phyloP scores from a whole-genome alignment of 2,888 invertebrate genomes.

The Eupithecia exiguata region DNA sequence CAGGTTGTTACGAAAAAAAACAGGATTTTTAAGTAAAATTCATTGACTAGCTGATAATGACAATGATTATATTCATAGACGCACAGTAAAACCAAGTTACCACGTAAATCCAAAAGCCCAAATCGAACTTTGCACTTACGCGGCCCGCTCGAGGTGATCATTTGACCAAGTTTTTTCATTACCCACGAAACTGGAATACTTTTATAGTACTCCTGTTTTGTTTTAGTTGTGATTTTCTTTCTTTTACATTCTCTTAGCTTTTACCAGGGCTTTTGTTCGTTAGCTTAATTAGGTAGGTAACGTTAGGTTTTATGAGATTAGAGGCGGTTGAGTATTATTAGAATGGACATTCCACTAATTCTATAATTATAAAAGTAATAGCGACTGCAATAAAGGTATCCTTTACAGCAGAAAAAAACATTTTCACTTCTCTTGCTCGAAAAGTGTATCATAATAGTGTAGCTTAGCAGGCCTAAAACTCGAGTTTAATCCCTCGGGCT shows the following conservation, averaged over 20 bases:
- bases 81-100: background rate
- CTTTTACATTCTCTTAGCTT: slow-evolving; percentile 59
- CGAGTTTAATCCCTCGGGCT: too few relatives aligned
- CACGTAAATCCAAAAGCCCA: slow-evolving; percentile 8
- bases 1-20: too few relatives aligned
- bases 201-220: slow-evolving; percentile 72
- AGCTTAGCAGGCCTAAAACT: too few relatives aligned
- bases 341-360: background rate
- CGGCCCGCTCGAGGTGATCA: slow-evolving; percentile 65
- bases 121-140: slow-evolving; percentile 44
- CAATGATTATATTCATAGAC: background rate
- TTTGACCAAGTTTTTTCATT: slow-evolving; percentile 81
- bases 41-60: background rate
- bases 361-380: too few relatives aligned
- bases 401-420: too few relatives aligned
- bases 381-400: background rate
- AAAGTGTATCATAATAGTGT: too few relatives aligned
- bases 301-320: slow-evolving; percentile 41
- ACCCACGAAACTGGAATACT: slow-evolving; percentile 71
- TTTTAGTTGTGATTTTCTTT: slow-evolving; percentile 70
- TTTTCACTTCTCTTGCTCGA: too few relatives aligned
- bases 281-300: slow-evolving; percentile 48
- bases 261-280: slow-evolving; percentile 63
- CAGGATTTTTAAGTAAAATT: too few relatives aligned
- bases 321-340: background rate